Conservation (phyloP, 2,113 vertebrate genomes). For the Pycnonotus jocosus region DNA sequence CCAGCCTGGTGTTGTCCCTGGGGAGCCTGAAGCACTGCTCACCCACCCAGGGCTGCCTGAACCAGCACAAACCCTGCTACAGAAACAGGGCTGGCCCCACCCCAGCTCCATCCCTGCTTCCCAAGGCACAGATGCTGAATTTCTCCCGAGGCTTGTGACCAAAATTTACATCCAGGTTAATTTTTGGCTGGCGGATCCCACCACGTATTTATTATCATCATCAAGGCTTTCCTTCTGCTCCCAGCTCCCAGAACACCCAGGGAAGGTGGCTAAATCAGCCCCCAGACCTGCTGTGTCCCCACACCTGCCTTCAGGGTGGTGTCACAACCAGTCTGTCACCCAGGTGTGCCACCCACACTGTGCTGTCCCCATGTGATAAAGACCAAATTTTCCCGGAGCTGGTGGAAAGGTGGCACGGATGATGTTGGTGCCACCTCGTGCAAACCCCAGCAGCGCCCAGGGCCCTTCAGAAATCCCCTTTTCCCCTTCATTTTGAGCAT, state of each 20-base stretch:
- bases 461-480: background rate
- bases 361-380: accelerated
- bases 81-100: background rate
- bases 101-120: background rate
- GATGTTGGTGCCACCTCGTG: background rate
- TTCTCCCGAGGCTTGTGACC: background rate
- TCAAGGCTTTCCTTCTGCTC: background rate
- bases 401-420: background rate
- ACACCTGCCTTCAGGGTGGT: background rate
- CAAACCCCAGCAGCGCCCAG: background rate
- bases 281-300: background rate
- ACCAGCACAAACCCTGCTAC: accelerated
- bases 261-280: background rate
- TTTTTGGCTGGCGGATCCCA: background rate
- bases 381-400: background rate
- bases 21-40: accelerated
- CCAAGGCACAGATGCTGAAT: accelerated
- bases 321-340: background rate
- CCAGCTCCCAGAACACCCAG: background rate
- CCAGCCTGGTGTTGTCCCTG: background rate
- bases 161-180: background rate
- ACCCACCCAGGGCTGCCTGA: background rate
- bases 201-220: accelerated
- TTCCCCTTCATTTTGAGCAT: background rate
- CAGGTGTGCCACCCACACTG: background rate